Conservation (phyloP, 2,888 invertebrate species). For the Drosophila mettleri region DNA sequence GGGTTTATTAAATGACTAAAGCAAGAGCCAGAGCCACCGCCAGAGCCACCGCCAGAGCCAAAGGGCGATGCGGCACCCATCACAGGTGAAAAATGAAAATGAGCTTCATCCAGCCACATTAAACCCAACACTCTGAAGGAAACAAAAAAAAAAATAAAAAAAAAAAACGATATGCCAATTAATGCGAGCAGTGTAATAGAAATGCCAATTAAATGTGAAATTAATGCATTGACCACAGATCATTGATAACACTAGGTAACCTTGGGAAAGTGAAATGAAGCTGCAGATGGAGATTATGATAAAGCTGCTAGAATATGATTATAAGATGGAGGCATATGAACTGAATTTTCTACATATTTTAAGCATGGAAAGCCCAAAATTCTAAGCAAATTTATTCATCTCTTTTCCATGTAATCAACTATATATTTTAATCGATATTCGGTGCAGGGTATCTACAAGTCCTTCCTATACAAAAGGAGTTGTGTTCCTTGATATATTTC, state of each 20-base stretch:
- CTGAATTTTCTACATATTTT: too few relatives aligned
- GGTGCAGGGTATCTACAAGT: too few relatives aligned
- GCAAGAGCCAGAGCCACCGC: conserved; percentile 6
- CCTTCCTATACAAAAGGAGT: too few relatives aligned
- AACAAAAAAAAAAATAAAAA: not conserved
- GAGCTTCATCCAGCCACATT: conserved; percentile 30
- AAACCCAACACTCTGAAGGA: conserved; percentile 23
- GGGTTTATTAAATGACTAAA: conserved; percentile 57
- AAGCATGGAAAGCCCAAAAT: too few relatives aligned
- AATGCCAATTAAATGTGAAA: conserved; percentile 50
- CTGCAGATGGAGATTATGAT: not conserved
- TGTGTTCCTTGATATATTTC: too few relatives aligned
- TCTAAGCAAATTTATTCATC: too few relatives aligned
- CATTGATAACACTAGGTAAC: not conserved
- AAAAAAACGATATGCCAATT: conserved; percentile 20
- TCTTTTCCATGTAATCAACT: too few relatives aligned
- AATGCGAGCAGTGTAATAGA: conserved; percentile 37
- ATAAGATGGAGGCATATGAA: not conserved
- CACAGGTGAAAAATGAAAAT: conserved; percentile 59
- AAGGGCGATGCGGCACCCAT: conserved; percentile 2
- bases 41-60: not conserved
- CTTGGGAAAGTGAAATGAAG: not conserved
- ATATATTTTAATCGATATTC: too few relatives aligned
- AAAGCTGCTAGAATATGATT: not conserved
- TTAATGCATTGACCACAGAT: conserved; percentile 26